These are phyloP conservation scores for Coregonus sp. DNA, from an alignment of 2,797 vertebrate species.

Conservation along the genomic window DNA sequence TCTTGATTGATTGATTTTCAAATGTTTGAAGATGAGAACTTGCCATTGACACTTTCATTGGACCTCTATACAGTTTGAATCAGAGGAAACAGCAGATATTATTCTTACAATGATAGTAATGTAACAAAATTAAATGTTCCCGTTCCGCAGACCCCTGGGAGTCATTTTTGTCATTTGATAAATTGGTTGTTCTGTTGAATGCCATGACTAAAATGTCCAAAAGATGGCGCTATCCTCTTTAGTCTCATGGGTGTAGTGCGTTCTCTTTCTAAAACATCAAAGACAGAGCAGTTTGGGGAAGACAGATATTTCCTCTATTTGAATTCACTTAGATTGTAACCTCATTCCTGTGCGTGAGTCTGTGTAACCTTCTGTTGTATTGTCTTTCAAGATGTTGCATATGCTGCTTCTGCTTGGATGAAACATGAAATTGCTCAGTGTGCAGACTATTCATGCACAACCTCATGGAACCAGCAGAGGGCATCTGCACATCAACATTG, in stretches of 20 bases:
- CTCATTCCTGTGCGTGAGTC: background rate
- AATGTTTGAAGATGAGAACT: background rate
- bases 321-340: too few species aligned
- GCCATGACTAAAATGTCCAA: slow-evolving; percentile 12
- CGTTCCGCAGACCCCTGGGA: background rate
- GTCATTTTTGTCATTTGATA: background rate
- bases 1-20: background rate
- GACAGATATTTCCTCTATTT: too few species aligned
- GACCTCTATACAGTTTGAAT: background rate
- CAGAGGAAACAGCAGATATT: background rate
- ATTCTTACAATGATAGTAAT: background rate
- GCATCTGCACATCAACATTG: slow-evolving; percentile 21
- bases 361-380: background rate
- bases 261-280: background rate
- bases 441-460: background rate
- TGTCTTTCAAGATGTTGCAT: too few species aligned
- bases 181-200: background rate
- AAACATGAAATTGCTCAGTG: background rate
- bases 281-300: background rate
- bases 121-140: background rate
- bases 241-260: background rate
- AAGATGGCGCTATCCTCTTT: slow-evolving; percentile 27
- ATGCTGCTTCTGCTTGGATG: background rate
- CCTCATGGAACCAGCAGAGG: slow-evolving; percentile 46
- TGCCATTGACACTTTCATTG: too few species aligned